Percentiles rank a stretch among this genome's conserved stretches.
Conservation (phyloP, 2,888 invertebrate species). For the Yponomeuta malinellus region DNA sequence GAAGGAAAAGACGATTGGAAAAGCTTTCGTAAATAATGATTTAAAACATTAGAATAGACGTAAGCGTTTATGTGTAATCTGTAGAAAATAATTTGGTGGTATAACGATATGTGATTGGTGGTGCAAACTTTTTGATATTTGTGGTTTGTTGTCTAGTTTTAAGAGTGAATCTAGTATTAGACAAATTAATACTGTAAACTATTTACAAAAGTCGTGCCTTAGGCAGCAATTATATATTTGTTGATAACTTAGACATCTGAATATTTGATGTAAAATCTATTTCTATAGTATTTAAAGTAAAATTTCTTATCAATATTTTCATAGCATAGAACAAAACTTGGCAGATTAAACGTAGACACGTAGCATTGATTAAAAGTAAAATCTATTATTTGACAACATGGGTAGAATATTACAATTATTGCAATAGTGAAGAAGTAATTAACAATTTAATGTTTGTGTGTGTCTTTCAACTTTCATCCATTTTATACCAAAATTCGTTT, state of each 20-base stretch:
- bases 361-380: constrained; percentile 21
- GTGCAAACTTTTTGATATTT: constrained; percentile 61
- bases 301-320: constrained; percentile 6
- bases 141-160: constrained; percentile 54
- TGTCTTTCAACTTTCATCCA: constrained; percentile 26
- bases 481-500: constrained; percentile 41
- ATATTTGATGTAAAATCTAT: constrained; percentile 6
- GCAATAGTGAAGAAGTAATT: constrained; percentile 30
- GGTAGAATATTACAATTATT: constrained; percentile 36
- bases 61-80: constrained; percentile 3
- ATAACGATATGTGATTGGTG: constrained; percentile 59
- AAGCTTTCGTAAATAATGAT: constrained; percentile 24
- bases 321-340: constrained; percentile 21
- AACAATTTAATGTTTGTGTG: constrained; percentile 38
- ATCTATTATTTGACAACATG: constrained; percentile 46
- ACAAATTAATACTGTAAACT: constrained; percentile 33
- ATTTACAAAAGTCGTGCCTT: constrained; percentile 39
- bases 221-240: constrained; percentile 36
- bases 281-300: constrained; percentile 10
- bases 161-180: constrained; percentile 47
- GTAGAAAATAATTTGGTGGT: constrained; percentile 52
- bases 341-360: constrained; percentile 30
- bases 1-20: constrained; percentile 23
- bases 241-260: constrained; percentile 14
- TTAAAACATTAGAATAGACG: constrained; percentile 35